These are phyloP conservation scores for Ooceraea biroi DNA, from an alignment of 1,140 invertebrate genomes.

Conservation along the genomic window DNA sequence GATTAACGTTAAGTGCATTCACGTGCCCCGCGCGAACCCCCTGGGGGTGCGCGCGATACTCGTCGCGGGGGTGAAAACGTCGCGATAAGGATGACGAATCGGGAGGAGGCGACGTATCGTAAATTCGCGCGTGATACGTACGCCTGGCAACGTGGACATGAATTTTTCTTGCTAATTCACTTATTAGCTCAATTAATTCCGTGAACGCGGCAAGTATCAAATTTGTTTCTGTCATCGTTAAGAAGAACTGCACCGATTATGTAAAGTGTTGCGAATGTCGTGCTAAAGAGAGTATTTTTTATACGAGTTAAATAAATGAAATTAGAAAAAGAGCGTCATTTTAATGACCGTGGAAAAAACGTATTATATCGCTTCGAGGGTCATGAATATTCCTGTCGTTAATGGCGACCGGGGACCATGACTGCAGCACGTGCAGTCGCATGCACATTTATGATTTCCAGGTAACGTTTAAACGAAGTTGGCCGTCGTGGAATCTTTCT, in stretches of 20 bases:
- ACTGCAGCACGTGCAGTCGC: neutral
- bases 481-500: slow-evolving; percentile 16
- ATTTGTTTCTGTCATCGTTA: too few species aligned
- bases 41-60: slow-evolving; percentile 1
- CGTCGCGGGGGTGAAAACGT: slow-evolving; percentile 27
- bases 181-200: slow-evolving; percentile 37
- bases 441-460: slow-evolving; percentile 17
- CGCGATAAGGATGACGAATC: slow-evolving; percentile 58
- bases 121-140: slow-evolving; percentile 33
- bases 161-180: slow-evolving; percentile 4
- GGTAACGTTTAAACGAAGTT: neutral
- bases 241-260: neutral
- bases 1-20: slow-evolving; percentile 36
- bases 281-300: neutral
- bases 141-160: slow-evolving; percentile 3
- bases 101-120: slow-evolving; percentile 49
- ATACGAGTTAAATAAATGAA: neutral
- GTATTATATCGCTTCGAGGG: slow-evolving; percentile 2
- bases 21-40: neutral
- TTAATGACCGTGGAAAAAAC: slow-evolving; percentile 16
- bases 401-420: neutral
- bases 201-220: neutral
- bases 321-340: neutral
- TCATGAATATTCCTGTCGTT: slow-evolving; percentile 42
- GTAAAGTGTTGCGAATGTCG: too few species aligned